Evolutionary conservation across 2,113 vertebrate species (phyloP).

Genomic region (Notechis scutatus): DNA sequence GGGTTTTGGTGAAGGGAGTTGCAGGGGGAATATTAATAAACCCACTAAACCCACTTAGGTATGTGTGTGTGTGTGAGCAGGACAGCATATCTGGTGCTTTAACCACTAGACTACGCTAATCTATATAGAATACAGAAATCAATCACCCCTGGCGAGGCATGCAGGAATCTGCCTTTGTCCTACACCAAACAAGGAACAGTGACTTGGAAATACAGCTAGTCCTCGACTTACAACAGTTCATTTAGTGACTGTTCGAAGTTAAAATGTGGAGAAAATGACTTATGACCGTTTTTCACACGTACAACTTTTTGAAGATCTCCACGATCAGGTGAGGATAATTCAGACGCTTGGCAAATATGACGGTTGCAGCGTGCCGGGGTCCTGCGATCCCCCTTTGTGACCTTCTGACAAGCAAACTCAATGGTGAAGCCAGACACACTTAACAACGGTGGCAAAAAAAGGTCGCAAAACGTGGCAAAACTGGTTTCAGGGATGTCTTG

Average conservation of each 20-base stretch:
- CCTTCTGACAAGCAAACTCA: not conserved
- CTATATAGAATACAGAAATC: not conserved
- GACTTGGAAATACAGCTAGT: not conserved
- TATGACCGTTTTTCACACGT: not conserved
- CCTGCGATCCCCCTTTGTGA: not conserved
- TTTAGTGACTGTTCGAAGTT: not conserved
- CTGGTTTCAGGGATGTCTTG: not conserved
- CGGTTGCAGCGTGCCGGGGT: not conserved
- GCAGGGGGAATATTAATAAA: too few species aligned
- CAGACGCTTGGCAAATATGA: not conserved
- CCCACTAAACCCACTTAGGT: too few species aligned
- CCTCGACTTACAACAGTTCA: not conserved
- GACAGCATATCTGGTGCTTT: too few species aligned
- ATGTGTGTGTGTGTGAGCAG: too few species aligned
- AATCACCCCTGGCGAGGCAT: not conserved
- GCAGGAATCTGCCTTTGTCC: not conserved
- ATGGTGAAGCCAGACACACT: not conserved
- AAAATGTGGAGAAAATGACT: not conserved
- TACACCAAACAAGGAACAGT: not conserved
- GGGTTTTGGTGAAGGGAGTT: too few species aligned
- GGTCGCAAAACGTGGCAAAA: not conserved
- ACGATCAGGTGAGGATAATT: not conserved
- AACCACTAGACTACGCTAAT: too few species aligned
- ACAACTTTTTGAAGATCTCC: not conserved
- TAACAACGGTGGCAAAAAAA: not conserved